Evolutionary conservation across 2,797 vertebrate species (phyloP).

Genomic region (Dryobates pubescens): DNA sequence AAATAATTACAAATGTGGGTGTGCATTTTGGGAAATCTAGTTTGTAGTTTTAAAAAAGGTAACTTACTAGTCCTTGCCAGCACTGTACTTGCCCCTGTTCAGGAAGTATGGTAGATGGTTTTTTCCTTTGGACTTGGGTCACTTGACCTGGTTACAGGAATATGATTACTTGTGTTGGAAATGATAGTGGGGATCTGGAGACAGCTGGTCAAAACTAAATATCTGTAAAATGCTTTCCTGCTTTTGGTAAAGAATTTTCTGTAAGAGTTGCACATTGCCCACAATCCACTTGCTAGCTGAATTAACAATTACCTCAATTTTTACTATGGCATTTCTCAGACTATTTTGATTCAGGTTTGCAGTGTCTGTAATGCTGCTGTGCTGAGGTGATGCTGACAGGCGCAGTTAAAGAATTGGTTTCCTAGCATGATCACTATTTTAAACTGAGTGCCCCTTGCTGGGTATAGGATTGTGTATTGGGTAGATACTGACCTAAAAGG

Average conservation of each 20-base stretch:
- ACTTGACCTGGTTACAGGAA: neutral
- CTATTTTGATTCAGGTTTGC: neutral
- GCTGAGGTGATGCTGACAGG: neutral
- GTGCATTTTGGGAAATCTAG: neutral
- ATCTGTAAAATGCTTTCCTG: neutral
- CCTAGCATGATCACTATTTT: neutral
- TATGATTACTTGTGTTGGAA: neutral
- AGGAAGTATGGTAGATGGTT: rapidly evolving
- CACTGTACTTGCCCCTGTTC: neutral
- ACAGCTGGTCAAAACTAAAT: neutral
- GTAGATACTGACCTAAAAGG: neutral
- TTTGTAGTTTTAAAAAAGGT: neutral
- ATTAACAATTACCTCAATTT: neutral
- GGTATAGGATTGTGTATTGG: neutral
- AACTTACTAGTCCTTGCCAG: neutral
- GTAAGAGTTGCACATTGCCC: neutral
- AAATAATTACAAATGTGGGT: neutral
- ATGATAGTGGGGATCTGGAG: neutral
- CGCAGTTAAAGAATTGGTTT: neutral
- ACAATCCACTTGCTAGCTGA: neutral
- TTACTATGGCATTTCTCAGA: neutral
- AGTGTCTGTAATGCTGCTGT: neutral
- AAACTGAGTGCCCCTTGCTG: neutral
- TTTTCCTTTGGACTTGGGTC: neutral
- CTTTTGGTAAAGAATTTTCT: neutral